Conservation (phyloP, 2,113 vertebrate genomes). For the Antechinus stuartii region DNA sequence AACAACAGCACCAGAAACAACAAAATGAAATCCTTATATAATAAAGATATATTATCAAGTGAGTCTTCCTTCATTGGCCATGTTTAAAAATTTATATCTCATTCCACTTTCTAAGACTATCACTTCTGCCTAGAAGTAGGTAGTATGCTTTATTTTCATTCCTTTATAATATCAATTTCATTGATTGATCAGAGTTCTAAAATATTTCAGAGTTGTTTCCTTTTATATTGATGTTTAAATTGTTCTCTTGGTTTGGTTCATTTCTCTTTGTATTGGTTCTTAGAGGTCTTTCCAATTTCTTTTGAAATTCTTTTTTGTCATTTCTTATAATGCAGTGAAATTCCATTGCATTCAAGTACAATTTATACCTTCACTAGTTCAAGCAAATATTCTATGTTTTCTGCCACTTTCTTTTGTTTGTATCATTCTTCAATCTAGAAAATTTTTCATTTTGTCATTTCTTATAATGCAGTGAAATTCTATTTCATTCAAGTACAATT, state of each 20-base stretch:
- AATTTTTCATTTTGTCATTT: background rate
- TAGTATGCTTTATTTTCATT: background rate
- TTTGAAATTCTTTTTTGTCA: background rate
- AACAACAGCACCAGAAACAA: background rate
- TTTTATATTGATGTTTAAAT: background rate
- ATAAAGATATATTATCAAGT: background rate
- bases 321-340: background rate
- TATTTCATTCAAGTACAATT: background rate
- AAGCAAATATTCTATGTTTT: background rate
- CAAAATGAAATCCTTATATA: background rate
- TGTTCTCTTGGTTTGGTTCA: background rate
- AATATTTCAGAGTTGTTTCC: background rate
- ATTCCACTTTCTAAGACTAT: background rate
- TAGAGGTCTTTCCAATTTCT: background rate
- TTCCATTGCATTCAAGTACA: background rate
- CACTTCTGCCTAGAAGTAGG: background rate
- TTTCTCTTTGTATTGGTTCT: background rate
- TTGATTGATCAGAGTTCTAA: background rate
- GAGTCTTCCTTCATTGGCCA: background rate
- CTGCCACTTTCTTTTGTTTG: background rate
- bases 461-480: background rate
- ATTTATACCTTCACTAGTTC: background rate
- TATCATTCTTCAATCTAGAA: background rate
- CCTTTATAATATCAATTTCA: background rate
- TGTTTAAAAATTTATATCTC: background rate